Conservation (phyloP, 2,797 vertebrate species). For the Darevskia nairensis region DNA sequence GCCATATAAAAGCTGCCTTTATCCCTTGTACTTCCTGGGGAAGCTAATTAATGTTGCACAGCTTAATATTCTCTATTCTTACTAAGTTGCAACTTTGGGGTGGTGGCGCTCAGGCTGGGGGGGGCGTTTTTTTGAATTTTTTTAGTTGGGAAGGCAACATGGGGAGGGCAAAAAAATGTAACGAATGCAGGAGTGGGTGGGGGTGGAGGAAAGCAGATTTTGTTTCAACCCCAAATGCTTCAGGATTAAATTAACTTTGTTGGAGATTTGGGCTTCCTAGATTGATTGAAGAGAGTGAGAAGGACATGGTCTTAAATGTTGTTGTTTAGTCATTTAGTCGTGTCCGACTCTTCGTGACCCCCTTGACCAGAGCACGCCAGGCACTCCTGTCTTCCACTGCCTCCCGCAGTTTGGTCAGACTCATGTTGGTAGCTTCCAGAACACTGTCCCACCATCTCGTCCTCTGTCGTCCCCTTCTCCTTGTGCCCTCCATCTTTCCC, state of each 20-base stretch:
- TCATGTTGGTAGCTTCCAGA: too few species aligned
- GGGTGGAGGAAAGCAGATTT: background rate
- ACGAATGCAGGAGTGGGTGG: too few species aligned
- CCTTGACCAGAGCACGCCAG: too few species aligned
- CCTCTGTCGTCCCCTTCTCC: too few species aligned
- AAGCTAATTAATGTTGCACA: slow-evolving; percentile 13
- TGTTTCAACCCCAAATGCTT: background rate
- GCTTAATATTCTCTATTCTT: slow-evolving; percentile 23
- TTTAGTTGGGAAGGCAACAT: background rate
- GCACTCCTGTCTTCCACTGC: too few species aligned
- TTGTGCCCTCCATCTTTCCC: too few species aligned
- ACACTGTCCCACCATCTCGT: too few species aligned
- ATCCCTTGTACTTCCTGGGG: slow-evolving; percentile 6
- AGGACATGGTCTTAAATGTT: background rate
- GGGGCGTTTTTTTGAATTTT: background rate
- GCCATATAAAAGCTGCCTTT: slow-evolving; percentile 25
- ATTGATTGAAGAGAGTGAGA: too few species aligned
- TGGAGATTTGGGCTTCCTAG: background rate
- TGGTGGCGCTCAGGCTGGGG: background rate
- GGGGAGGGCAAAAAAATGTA: background rate
- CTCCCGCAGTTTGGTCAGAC: too few species aligned
- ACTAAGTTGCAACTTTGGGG: slow-evolving; percentile 5
- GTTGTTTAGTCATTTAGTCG: too few species aligned
- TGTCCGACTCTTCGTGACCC: too few species aligned
- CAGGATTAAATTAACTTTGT: background rate